Evolutionary conservation across 1,140 invertebrate species (phyloP), one percentile per base, ranked within the genome.

Genomic region (Drosophila trapezifrons): DNA sequence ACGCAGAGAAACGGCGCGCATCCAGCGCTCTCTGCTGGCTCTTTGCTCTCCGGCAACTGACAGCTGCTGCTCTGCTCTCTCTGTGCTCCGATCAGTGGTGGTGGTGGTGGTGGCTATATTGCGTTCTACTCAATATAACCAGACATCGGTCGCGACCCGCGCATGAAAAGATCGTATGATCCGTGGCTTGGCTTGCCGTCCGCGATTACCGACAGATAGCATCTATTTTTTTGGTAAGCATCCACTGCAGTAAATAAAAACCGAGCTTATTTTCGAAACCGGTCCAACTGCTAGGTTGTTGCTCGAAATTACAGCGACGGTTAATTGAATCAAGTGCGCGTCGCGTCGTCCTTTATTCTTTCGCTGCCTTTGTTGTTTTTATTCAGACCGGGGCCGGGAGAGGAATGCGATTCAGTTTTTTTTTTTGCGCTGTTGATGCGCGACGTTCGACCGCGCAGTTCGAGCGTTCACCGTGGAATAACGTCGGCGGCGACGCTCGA

Each of bases 121-220:
- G 76, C 76, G 82, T 80, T 87, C 64, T 87, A 80, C 84, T 65
- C 79, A 89, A 80, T 79, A 84, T 79, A 87, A 89, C 79, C 83
- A 84, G 79, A 87, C 76, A 89, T 78, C 55, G 75, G 81, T 85
- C 67, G 73, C 81, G 81, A 85, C 67, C 77, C 81, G 81, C 47
- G 47, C 83, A 70, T 45, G 80, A 89, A 90, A 85, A 70, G 80
- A 81, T 90, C 85, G 85, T 90, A 90, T 76, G 85, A 90, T 85
- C 80, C 62, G 80, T 72, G 76, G 67, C 66, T 74, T 57, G 47
- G 42, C 67, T 79, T 58, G n/a, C 52, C 55, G 67, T 73, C 51
- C 42, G 47, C 58, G 45, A 67, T 73, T 77, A 67, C 25, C 46
- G 42, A 18, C 20, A 64, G 71, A 75, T 80, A 63, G 54, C 54